These are phyloP conservation scores for Calliphora vomitoria DNA, from an alignment of 2,888 invertebrate species.

Conservation along the genomic window DNA sequence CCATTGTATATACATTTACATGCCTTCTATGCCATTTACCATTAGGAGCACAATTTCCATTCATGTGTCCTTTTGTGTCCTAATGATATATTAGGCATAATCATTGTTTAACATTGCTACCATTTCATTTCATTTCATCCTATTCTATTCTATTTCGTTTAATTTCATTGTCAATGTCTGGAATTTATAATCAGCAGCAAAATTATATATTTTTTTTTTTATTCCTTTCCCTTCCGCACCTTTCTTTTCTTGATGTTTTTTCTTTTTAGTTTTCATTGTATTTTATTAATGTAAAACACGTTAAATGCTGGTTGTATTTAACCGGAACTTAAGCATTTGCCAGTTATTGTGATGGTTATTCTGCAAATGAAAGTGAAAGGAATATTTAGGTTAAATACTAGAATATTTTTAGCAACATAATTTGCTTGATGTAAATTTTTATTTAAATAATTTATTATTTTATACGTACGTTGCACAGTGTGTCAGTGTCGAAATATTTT, in stretches of 20 bases:
- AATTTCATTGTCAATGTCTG: constrained; percentile 54
- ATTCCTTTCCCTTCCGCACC: constrained; percentile 31
- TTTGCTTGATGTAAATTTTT: no score
- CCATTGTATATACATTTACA: no score
- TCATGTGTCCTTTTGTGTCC: constrained; percentile 14
- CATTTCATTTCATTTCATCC: constrained; percentile 22
- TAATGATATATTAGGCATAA: constrained; percentile 51
- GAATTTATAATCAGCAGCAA: constrained; percentile 64
- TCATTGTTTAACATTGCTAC: constrained; percentile 64
- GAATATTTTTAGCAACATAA: no score
- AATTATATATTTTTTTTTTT: constrained; percentile 7
- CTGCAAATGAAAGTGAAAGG: neutral
- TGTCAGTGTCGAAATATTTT: no score
- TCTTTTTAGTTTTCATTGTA: no score
- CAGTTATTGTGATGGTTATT: neutral
- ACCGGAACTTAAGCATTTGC: neutral
- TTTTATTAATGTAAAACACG: neutral
- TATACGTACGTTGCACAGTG: no score
- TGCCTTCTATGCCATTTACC: neutral
- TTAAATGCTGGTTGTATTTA: neutral
- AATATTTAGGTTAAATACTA: constrained; percentile 34
- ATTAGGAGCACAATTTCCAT: constrained; percentile 13
- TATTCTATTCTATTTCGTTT: constrained; percentile 20
- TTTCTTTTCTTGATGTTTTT: neutral
- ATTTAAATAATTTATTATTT: no score